Evolutionary conservation across 2,888 invertebrate species (phyloP).

Genomic region (Nasonia oneida): DNA sequence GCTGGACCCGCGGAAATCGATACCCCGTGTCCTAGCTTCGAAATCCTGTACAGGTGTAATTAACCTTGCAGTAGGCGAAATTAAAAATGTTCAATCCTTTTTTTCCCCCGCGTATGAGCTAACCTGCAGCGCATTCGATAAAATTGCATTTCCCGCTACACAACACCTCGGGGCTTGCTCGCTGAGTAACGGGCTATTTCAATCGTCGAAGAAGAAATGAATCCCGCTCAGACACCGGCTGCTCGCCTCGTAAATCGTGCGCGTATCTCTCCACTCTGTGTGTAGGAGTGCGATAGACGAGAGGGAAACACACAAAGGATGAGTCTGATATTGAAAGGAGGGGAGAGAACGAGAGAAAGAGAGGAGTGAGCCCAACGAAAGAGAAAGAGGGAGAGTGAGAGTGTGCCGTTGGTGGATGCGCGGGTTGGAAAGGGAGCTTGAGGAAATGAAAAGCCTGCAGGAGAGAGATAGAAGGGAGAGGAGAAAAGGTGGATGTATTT

Average conservation of each 20-base stretch:
- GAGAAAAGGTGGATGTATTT: conserved; percentile 14
- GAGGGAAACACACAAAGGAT: conserved; percentile 35
- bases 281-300: background rate
- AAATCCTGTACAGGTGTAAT: background rate
- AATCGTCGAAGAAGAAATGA: conserved; percentile 39
- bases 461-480: background rate
- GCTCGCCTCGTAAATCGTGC: conserved; percentile 11
- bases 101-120: background rate
- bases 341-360: background rate
- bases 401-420: background rate
- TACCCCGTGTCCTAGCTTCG: background rate
- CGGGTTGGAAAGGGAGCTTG: conserved; percentile 44
- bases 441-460: conserved; percentile 26
- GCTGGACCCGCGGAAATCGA: conserved; percentile 3
- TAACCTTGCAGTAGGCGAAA: background rate
- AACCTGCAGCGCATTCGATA: background rate
- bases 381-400: conserved; percentile 33
- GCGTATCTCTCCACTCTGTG: conserved; percentile 1
- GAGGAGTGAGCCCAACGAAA: background rate
- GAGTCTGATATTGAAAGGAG: conserved; percentile 7
- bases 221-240: background rate
- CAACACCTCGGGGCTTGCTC: conserved; percentile 44
- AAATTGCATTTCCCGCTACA: conserved; percentile 54
- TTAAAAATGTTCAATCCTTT: background rate
- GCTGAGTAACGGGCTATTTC: conserved; percentile 54